These are phyloP conservation scores for Hololepta plana DNA, from an alignment of 2,888 invertebrate species.

Conservation along the genomic window DNA sequence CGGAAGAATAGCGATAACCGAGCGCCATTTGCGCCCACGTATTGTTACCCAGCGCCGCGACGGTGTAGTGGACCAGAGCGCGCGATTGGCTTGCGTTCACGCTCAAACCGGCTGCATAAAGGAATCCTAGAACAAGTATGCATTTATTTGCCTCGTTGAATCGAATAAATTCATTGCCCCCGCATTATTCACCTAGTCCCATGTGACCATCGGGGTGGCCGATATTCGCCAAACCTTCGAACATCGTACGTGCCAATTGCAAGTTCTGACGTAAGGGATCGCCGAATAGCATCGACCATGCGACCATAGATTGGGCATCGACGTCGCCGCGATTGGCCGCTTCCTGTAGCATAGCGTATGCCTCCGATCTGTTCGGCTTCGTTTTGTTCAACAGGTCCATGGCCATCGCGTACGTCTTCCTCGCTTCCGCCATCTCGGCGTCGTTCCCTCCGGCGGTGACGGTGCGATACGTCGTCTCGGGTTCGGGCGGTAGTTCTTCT, in stretches of 20 bases:
- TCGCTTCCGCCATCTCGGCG: slow-evolving; percentile 51
- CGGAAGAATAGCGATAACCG: slow-evolving; percentile 87
- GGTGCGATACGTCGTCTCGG: too few species aligned
- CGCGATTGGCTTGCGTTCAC: slow-evolving; percentile 78
- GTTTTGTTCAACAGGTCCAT: slow-evolving; percentile 52
- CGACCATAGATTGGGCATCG: slow-evolving; percentile 67
- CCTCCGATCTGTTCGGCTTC: slow-evolving; percentile 48
- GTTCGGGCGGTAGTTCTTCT: slow-evolving; percentile 30
- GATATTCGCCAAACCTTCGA: slow-evolving; percentile 51
- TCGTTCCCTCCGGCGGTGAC: too few species aligned
- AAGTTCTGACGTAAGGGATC: slow-evolving; percentile 61
- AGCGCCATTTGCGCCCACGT: slow-evolving; percentile 92
- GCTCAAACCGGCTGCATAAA: slow-evolving; percentile 71
- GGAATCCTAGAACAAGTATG: slow-evolving; percentile 43
- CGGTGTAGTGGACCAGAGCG: slow-evolving; percentile 80
- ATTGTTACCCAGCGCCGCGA: slow-evolving; percentile 82
- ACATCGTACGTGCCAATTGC: slow-evolving; percentile 45
- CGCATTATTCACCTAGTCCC: slow-evolving; percentile 32
- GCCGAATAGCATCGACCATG: slow-evolving; percentile 80
- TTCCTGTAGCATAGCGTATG: slow-evolving; percentile 56
- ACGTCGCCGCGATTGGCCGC: slow-evolving; percentile 68
- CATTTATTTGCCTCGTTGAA: slow-evolving; percentile 1
- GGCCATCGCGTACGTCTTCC: slow-evolving; percentile 55
- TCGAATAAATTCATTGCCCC: slow-evolving; percentile 1
- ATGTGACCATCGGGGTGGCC: slow-evolving; percentile 84